Base-by-base conservation (phyloP, 2,888 invertebrate species). In the Imbricaverruca yamaguchii region DNA sequence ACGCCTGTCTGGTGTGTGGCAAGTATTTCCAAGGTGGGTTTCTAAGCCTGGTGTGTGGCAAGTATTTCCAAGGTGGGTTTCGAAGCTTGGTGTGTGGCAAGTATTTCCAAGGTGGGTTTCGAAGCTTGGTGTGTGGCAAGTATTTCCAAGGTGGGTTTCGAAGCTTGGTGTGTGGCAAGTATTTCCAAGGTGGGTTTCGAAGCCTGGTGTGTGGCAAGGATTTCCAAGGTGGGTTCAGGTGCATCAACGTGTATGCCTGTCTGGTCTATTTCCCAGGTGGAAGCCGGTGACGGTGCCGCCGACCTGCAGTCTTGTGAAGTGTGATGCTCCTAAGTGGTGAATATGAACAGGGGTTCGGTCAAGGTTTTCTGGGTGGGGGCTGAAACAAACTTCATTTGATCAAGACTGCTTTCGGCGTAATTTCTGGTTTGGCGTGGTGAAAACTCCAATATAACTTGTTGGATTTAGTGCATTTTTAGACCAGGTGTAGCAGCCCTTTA, bases 51-150 rank as follows among this genome's bases (percentile, higher is more conserved):
- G 96, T 99, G 0, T 99, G 99, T 88, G 99, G 99, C 39, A 99
- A 99, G 88, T 99, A 99, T 87, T 99, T 98, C 86, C 91, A 91
- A 89, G 91, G 89, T 89, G 85, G 85, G 84, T 61, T 39, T n/a
- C n/a, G n/a, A n/a, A n/a, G n/a, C n/a, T n/a, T 99, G 82, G 96
- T 99, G 0, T 99, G 99, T 88, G 99, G 99, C 39, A 99, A 99
- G 88, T 99, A 99, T 87, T 99, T 98, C 86, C 91, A 91, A 89
- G 91, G 89, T 89, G 85, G 85, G 84, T 61, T 39, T 65, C n/a
- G n/a, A n/a, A n/a, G n/a, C n/a, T n/a, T 99, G 82, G 96, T 99
- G 0, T 99, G 99, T 88, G 99, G 99, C 39, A 99, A 99, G 88
- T 99, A 99, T 87, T 99, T 98, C 86, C 91, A 91, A 89, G 91